Conservation (phyloP, 2,797 vertebrate genomes). For the Monodelphis domestica region DNA sequence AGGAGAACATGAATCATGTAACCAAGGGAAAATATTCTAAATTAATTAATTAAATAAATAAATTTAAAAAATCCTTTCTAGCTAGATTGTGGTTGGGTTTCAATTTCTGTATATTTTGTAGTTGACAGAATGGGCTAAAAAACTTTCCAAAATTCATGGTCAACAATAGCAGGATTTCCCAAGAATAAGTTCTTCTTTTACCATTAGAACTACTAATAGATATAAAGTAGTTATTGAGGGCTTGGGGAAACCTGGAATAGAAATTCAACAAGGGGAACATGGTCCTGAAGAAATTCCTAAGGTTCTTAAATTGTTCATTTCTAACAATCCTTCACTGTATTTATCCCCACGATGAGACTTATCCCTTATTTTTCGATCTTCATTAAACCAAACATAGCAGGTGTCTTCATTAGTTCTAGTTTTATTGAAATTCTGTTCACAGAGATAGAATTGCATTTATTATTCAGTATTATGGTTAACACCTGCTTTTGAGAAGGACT, state of each 20-base stretch:
- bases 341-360: slow-evolving; percentile 50
- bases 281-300: slow-evolving; percentile 7
- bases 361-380: slow-evolving; percentile 63
- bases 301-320: slow-evolving; percentile 40
- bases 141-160: slow-evolving; percentile 31
- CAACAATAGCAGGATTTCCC: slow-evolving; percentile 43
- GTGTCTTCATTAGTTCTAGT: slow-evolving; percentile 43
- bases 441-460: slow-evolving; percentile 34
- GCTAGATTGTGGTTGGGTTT: slow-evolving; percentile 45
- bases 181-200: slow-evolving; percentile 54
- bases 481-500: slow-evolving; percentile 19
- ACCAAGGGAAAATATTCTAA: too few species aligned
- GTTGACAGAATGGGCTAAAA: slow-evolving; percentile 32
- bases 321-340: slow-evolving; percentile 42
- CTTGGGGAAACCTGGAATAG: neutral
- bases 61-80: too few species aligned
- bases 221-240: slow-evolving; percentile 25
- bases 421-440: slow-evolving; percentile 13
- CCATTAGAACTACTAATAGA: slow-evolving; percentile 58
- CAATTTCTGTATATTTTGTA: slow-evolving; percentile 50
- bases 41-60: too few species aligned
- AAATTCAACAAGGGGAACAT: neutral
- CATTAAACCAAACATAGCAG: slow-evolving; percentile 55
- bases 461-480: slow-evolving; percentile 34
- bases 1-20: too few species aligned